A percentile compares a stretch with the other conserved stretches of the same genome.
Conservation (phyloP, 1,140 invertebrate genomes). For the Cotesia typhae region DNA sequence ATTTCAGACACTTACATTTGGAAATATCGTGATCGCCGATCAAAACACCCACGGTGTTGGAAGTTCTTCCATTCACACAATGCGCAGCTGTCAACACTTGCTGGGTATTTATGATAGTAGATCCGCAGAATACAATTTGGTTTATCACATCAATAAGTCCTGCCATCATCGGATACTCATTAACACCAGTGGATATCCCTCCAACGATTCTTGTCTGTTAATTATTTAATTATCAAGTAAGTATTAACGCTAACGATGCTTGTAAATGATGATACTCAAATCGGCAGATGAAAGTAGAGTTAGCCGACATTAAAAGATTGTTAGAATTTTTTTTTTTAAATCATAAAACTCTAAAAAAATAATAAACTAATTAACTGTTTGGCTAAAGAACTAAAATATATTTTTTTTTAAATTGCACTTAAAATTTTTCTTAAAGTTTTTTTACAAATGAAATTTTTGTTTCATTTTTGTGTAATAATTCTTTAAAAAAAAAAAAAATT, state of each 20-base stretch:
- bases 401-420: too few species aligned
- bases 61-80: conserved; percentile 60
- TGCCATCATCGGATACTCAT: conserved; percentile 75
- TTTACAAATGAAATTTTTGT: too few species aligned
- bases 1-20: conserved; percentile 39
- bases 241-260: background rate
- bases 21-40: conserved; percentile 69
- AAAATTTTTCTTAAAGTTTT: too few species aligned
- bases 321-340: too few species aligned
- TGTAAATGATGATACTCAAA: background rate
- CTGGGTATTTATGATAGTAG: conserved; percentile 69
- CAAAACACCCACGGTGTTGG: conserved; percentile 58
- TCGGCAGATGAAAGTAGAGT: too few species aligned
- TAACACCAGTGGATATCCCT: conserved; percentile 68
- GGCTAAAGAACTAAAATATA: too few species aligned
- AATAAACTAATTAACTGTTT: too few species aligned
- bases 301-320: too few species aligned
- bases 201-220: conserved; percentile 72
- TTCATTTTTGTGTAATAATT: too few species aligned
- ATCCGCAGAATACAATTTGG: conserved; percentile 70
- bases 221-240: conserved; percentile 2
- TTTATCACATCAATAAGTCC: conserved; percentile 63
- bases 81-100: conserved; percentile 78
- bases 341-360: too few species aligned
- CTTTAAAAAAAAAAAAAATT: too few species aligned